Evolutionary conservation across 2,797 vertebrate genomes (phyloP), one percentile per base, ranked within the genome.

Genomic region (Hyperoplus lanceolatus): DNA sequence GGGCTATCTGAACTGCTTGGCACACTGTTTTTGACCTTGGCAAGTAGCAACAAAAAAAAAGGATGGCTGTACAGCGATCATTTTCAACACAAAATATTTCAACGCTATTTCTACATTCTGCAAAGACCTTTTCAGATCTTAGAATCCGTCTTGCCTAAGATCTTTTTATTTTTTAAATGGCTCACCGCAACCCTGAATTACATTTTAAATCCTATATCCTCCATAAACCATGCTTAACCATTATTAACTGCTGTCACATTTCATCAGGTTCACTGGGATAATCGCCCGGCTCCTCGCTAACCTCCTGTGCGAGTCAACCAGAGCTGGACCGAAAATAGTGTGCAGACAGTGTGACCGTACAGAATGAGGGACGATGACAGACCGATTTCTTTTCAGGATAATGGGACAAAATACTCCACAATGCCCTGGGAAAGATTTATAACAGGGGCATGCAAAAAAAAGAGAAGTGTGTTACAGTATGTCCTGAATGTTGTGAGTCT

Each of bases 401-500:
- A 79, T 77, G 61, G 41, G 43, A 71, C 72, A 75, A 63, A 83
- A 77, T 67, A 63, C 63, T 48, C 62, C 12, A 18, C 60, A 9
- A 41, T 9, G 29, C 21, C 53, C 68, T 2, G 2, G 56, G 39
- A 76, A 59, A 77, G 71, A 90, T 82, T 78, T 75, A 85, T 55
- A 64, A 51, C 80, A 53, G 46, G 50, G 54, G 62, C 54, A 4
- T 0, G 21, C 68, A 29, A 29, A 29, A 29, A 13, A 90, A 88
- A 89, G 89, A 87, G 89, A 84, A 84, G 66, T 12, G 81, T 86
- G 81, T 86, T 83, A 83, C 69, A 75, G 70, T 55, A 57, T 12
- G 69, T 86, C 81, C 86, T 85, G 29, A 69, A 89, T 89, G 84
- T 83, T 80, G 70, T 4, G 66, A 68, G 87, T 88, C 87, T 73